Evolutionary conservation across 2,113 vertebrate species (phyloP), one percentile per base, ranked within the genome.

Genomic region (Syngnathus typhle): DNA sequence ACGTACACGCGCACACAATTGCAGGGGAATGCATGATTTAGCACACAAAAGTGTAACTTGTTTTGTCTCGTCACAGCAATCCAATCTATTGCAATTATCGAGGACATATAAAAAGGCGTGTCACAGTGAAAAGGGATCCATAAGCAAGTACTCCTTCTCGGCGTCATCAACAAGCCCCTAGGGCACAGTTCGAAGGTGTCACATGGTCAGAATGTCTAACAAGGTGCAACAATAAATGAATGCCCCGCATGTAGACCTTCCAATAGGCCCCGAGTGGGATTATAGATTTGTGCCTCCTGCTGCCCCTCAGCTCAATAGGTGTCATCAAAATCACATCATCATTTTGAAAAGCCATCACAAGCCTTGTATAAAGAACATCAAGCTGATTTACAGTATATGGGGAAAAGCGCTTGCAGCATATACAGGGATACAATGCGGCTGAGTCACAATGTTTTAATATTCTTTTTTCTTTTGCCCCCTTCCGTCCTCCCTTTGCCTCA

Each of bases 71-170:
- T 75, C 74, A 65, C 69, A 70, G 71, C 66, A 51, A 27, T 60
- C 52, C 51, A 70, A 79, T 88, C 75, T 79, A 60, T 82, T 47
- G 76, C 64, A 75, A 65, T 83, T 75, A 88, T 71, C 70, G 49
- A 46, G 43, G 78, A 77, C 82, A 79, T 73, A 72, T 77, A 72
- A 82, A 66, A 47, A 68, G 74, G 60, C 15, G 11, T 70, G 72
- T 76, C 69, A 61, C 59, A 73, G 74, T 55, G 47, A 6, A 27
- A 49, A n/a, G 61, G 71, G 51, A 77, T 88, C 85, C 67, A 83
- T 86, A 67, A 77, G 70, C 76, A 75, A 71, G 54, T 65, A 60
- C 77, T 72, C 38, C 27, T 55, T 23, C 60, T 81, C 55, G 61
- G 75, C 75, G 71, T 75, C 71, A 73, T 55, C 75, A 81, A 58